Conservation (phyloP, 2,888 invertebrate species). For the Parochlus steinenii region DNA sequence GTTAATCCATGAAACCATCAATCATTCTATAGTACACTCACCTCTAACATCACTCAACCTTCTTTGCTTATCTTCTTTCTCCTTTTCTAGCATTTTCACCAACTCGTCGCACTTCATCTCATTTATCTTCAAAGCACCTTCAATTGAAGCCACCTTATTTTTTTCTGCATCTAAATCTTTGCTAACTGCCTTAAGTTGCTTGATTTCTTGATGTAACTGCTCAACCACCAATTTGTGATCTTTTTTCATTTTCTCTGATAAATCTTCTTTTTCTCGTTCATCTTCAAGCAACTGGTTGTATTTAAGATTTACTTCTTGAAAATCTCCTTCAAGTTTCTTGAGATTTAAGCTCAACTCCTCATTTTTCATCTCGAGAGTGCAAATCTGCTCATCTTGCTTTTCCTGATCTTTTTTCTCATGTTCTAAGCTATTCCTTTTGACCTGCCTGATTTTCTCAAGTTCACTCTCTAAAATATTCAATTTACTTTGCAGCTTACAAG, state of each 20-base stretch:
- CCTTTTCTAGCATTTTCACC: constrained; percentile 35
- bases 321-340: constrained; percentile 31
- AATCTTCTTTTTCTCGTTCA: constrained; percentile 18
- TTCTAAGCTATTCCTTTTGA: constrained; percentile 27
- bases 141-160: constrained; percentile 37
- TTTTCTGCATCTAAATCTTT: constrained; percentile 36
- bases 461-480: constrained; percentile 24
- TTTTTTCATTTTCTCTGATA: constrained; percentile 20
- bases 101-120: constrained; percentile 25
- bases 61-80: constrained; percentile 27
- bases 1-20: too few species aligned
- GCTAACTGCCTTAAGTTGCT: constrained; percentile 33
- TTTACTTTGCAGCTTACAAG: constrained; percentile 11
- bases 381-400: constrained; percentile 28
- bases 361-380: constrained; percentile 27
- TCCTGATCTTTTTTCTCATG: constrained; percentile 27
- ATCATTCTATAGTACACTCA: too few species aligned
- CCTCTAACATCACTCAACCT: constrained; percentile 14
- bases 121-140: constrained; percentile 25
- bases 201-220: constrained; percentile 34
- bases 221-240: constrained; percentile 18
- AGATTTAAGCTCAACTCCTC: constrained; percentile 28
- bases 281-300: constrained; percentile 19
- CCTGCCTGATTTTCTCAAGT: constrained; percentile 29
- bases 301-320: constrained; percentile 23